Evolutionary conservation across 2,113 vertebrate genomes (phyloP).

Genomic region (Eonycteris spelaea): DNA sequence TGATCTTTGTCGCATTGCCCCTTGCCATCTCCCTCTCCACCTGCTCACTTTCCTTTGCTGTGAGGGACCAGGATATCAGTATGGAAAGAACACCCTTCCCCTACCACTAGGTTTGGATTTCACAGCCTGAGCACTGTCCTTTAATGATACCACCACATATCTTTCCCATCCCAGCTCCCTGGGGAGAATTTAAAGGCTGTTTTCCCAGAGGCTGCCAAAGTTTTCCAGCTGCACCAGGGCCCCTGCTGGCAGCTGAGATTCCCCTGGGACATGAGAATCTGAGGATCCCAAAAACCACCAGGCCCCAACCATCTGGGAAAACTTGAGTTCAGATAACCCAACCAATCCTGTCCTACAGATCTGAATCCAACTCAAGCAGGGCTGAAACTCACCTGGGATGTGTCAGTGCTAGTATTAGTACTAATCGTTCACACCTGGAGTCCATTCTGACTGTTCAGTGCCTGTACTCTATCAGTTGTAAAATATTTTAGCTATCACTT

Average conservation of each 20-base stretch:
- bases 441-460: neutral
- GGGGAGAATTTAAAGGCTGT: neutral
- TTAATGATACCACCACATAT: neutral
- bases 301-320: conserved; percentile 40
- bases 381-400: neutral
- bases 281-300: neutral
- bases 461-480: neutral
- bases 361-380: neutral
- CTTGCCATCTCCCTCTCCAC: too few relatives aligned
- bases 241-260: neutral
- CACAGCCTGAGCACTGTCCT: neutral
- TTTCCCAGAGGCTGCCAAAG: conserved; percentile 12
- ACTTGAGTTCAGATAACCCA: conserved; percentile 24
- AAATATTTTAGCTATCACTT: neutral
- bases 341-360: conserved; percentile 3
- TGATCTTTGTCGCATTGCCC: neutral
- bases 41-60: neutral
- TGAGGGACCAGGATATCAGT: neutral
- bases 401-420: neutral
- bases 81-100: neutral
- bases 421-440: neutral
- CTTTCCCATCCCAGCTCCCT: neutral
- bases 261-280: neutral
- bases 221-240: neutral
- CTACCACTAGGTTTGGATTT: neutral